Percentiles rank a stretch among this genome's conserved stretches.
These are phyloP conservation scores for Prostheceraeus crozeri DNA, from an alignment of 2,888 invertebrate genomes.

Conservation along the genomic window DNA sequence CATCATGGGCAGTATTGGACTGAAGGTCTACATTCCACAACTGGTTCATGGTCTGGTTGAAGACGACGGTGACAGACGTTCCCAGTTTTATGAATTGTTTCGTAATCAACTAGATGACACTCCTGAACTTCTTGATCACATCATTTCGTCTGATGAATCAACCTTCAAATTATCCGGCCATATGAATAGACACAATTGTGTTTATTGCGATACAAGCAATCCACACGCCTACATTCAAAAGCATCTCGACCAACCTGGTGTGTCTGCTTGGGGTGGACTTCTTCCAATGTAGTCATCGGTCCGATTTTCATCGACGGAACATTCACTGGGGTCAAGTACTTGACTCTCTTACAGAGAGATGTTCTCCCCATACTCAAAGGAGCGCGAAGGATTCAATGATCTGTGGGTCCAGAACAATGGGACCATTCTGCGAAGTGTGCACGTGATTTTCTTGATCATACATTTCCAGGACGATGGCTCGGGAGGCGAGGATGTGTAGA, in stretches of 20 bases:
- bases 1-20: neutral
- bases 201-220: conserved; percentile 12
- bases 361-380: conserved; percentile 4
- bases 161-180: conserved; percentile 8
- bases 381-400: neutral
- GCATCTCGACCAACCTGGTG: conserved; percentile 10
- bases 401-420: neutral
- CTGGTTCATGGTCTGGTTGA: conserved; percentile 12
- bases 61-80: neutral
- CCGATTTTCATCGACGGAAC: neutral
- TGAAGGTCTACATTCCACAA: conserved; percentile 11
- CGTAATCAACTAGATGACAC: too few species aligned
- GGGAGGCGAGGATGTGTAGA: conserved; percentile 15
- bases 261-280: conserved; percentile 8
- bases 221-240: conserved; percentile 15
- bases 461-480: conserved; percentile 15
- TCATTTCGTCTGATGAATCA: too few species aligned
- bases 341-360: conserved; percentile 10
- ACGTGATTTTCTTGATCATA: neutral
- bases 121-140: too few species aligned
- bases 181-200: conserved; percentile 7
- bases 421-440: too few species aligned
- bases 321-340: neutral
- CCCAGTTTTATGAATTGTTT: too few species aligned
- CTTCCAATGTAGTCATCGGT: neutral